phyloP scores from a whole-genome alignment of 2,888 invertebrate species.

The Xylophagus ater region DNA sequence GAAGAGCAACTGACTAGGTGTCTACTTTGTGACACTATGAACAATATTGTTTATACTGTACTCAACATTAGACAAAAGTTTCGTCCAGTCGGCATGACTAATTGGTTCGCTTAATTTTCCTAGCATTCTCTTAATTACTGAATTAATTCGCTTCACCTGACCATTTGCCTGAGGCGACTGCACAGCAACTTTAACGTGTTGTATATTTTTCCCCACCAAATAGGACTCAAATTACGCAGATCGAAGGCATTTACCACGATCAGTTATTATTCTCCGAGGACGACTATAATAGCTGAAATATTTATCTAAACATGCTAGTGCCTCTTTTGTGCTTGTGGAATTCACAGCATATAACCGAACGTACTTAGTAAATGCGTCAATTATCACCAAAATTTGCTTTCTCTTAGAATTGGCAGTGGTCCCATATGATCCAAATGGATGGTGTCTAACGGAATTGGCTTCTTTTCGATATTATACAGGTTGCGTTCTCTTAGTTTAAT shows the following conservation, averaged over 20 bases:
- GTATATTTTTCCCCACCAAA: constrained; percentile 16
- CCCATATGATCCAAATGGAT: no score
- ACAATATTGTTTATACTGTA: constrained; percentile 23
- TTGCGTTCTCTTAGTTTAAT: no score
- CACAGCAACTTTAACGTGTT: constrained; percentile 22
- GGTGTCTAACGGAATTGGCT: no score
- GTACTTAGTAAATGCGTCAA: no score
- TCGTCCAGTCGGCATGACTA: constrained; percentile 10
- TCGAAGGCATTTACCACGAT: constrained; percentile 10
- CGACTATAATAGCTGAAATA: constrained; percentile 5
- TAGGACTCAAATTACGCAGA: constrained; percentile 15
- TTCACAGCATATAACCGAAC: no score
- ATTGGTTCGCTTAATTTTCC: constrained; percentile 9
- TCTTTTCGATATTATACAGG: no score
- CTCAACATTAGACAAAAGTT: constrained; percentile 14
- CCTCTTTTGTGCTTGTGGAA: constrained; percentile 16
- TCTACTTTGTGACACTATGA: constrained; percentile 21
- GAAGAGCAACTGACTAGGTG: constrained; percentile 23
- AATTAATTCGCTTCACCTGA: constrained; percentile 18
- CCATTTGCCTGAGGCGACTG: constrained; percentile 25
- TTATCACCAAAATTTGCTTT: no score
- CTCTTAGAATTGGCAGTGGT: no score
- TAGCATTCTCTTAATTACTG: constrained; percentile 11
- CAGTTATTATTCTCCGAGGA: constrained; percentile 3
- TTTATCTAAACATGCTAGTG: neutral